Conservation (phyloP, 2,888 invertebrate species). For the Dolichopus griseipennis region DNA sequence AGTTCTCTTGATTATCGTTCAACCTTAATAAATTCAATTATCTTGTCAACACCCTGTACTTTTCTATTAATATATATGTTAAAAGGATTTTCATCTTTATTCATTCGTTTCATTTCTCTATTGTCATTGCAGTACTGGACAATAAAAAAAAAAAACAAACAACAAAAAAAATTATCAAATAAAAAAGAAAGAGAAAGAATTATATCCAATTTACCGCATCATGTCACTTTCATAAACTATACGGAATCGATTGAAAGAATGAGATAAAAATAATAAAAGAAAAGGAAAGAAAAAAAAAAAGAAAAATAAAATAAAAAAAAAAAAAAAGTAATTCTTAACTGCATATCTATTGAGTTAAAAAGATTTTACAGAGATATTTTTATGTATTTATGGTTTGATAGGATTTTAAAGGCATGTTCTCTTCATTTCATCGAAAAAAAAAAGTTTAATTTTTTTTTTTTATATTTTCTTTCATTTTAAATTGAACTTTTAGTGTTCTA, state of each 20-base stretch:
- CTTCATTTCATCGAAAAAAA: no score
- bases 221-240: constrained; percentile 2
- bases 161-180: background rate
- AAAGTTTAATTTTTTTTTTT: background rate
- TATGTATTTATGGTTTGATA: background rate
- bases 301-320: background rate
- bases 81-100: no score
- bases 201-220: constrained; percentile 6
- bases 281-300: background rate
- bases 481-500: background rate
- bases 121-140: background rate
- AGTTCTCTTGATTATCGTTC: no score
- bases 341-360: background rate
- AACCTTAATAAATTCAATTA: no score
- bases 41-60: no score
- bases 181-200: background rate
- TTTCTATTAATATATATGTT: no score
- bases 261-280: background rate
- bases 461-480: background rate
- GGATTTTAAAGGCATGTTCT: background rate
- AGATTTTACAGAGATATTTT: background rate
- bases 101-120: no score
- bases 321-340: background rate
- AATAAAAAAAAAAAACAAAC: background rate
- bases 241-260: background rate